Conservation (phyloP, 2,797 vertebrate species). For the Capromys pilorides region DNA sequence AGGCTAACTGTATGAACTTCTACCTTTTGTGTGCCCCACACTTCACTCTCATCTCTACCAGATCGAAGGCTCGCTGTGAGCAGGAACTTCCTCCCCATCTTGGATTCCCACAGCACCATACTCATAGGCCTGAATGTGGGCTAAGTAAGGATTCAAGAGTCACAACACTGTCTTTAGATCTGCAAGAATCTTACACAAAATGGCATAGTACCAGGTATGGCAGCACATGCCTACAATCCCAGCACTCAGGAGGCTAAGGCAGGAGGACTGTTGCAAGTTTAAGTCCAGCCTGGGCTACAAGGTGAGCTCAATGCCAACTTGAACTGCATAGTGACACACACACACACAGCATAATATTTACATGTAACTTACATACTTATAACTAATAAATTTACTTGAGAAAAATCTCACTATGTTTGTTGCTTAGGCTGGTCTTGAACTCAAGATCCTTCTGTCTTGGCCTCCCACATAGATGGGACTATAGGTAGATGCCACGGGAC, state of each 20-base stretch:
- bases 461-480: background rate
- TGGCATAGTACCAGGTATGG: background rate
- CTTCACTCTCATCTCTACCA: background rate
- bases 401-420: background rate
- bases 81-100: background rate
- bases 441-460: background rate
- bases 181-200: background rate
- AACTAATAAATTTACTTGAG: background rate
- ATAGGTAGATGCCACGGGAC: background rate
- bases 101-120: background rate
- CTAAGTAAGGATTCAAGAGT: background rate
- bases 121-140: too few species aligned
- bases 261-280: too few species aligned
- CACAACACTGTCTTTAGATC: background rate
- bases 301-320: too few species aligned
- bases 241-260: too few species aligned
- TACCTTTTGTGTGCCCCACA: background rate
- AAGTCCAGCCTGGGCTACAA: too few species aligned
- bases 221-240: too few species aligned
- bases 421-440: background rate
- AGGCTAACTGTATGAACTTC: background rate
- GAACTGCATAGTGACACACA: too few species aligned
- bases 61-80: background rate
- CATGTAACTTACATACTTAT: background rate
- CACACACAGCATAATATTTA: background rate